Conservation (phyloP, 2,888 invertebrate species). For the Muscina levida region DNA sequence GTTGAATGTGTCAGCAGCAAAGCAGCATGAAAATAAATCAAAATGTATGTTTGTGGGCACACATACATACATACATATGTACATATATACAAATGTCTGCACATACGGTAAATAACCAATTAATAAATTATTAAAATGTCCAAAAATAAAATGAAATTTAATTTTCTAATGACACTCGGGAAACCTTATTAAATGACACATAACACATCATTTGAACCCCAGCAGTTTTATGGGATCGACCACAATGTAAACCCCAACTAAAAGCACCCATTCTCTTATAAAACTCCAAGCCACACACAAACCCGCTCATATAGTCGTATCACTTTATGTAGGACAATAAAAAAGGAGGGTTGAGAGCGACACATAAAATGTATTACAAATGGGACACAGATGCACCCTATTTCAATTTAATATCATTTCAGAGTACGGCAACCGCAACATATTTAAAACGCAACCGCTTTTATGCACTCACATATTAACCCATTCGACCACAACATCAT, state of each 20-base stretch:
- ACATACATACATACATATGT: too few species aligned
- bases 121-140: constrained; percentile 61
- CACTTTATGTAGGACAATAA: background rate
- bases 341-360: constrained; percentile 18
- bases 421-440: constrained; percentile 59
- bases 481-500: constrained; percentile 65
- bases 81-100: too few species aligned
- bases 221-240: constrained; percentile 59
- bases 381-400: constrained; percentile 61
- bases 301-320: background rate
- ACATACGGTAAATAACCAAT: constrained; percentile 25
- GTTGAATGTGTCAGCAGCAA: background rate
- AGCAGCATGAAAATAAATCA: constrained; percentile 14
- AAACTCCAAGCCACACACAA: background rate
- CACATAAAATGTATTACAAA: constrained; percentile 57
- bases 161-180: constrained; percentile 60
- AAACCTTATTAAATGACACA: constrained; percentile 63
- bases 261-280: constrained; percentile 33
- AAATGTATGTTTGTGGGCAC: background rate
- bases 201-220: constrained; percentile 62
- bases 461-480: constrained; percentile 67
- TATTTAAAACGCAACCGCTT: constrained; percentile 65
- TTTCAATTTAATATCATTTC: constrained; percentile 56
- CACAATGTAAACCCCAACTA: constrained; percentile 59
- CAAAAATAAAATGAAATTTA: constrained; percentile 53